Evolutionary conservation across 2,888 invertebrate species (phyloP).

Genomic region (Perdita meconis): DNA sequence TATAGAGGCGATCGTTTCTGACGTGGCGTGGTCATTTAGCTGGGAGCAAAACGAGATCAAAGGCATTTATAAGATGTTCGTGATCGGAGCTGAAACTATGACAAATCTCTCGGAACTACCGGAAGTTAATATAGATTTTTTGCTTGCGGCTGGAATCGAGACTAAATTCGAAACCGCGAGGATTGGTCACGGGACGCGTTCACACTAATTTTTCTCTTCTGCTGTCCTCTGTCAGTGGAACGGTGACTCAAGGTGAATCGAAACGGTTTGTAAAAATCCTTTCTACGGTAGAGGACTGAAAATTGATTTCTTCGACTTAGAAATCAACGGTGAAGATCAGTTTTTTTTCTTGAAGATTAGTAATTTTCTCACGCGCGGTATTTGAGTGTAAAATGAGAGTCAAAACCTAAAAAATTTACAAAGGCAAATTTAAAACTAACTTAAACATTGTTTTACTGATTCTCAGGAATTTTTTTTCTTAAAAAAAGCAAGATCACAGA

Average conservation of each 20-base stretch:
- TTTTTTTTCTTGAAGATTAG: too few species aligned
- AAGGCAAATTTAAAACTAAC: too few species aligned
- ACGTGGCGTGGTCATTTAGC: too few species aligned
- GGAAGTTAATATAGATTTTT: conserved; percentile 58
- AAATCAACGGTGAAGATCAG: background rate
- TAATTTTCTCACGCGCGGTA: too few species aligned
- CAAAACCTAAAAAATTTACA: too few species aligned
- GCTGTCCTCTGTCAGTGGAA: background rate
- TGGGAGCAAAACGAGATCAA: conserved; percentile 31
- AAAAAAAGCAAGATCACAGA: too few species aligned
- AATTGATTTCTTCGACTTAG: background rate
- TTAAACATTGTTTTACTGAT: too few species aligned
- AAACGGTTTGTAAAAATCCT: background rate
- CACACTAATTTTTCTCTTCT: background rate
- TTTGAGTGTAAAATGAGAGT: too few species aligned
- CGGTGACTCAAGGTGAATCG: conserved; percentile 2
- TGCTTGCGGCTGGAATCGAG: conserved; percentile 23
- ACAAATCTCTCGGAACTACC: conserved; percentile 52
- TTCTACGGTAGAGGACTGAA: background rate
- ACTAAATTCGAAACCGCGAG: conserved; percentile 30
- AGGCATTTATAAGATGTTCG: conserved; percentile 52
- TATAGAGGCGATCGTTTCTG: too few species aligned
- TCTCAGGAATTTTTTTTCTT: too few species aligned
- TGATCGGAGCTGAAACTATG: conserved; percentile 62
- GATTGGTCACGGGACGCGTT: conserved; percentile 25